Evolutionary conservation across 2,888 invertebrate species (phyloP).

Genomic region (Microdon myrmicae): DNA sequence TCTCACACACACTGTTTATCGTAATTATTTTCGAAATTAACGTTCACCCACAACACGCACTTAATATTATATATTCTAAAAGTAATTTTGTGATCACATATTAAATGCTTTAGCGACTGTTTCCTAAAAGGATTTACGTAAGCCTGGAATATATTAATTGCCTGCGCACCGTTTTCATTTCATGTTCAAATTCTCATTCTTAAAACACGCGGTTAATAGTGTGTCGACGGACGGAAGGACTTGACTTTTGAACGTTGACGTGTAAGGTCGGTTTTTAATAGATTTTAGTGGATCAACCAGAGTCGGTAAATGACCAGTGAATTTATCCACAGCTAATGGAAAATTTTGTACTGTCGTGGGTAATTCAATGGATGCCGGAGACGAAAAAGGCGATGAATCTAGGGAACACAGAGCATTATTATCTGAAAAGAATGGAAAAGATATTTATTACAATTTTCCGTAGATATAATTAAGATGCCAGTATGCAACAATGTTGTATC

Average conservation of each 20-base stretch:
- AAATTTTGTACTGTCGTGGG: conserved; percentile 43
- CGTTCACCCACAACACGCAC: too few relatives aligned
- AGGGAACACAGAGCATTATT: conserved; percentile 59
- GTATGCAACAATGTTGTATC: too few relatives aligned
- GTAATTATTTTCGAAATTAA: too few relatives aligned
- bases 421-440: conserved; percentile 53
- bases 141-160: conserved; percentile 5
- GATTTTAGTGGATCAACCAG: conserved; percentile 27
- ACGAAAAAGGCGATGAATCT: conserved; percentile 64
- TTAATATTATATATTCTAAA: conserved; percentile 41
- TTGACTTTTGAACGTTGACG: conserved; percentile 56
- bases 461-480: too few relatives aligned
- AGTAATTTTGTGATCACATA: conserved; percentile 48
- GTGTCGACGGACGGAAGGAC: conserved; percentile 65
- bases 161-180: conserved; percentile 14
- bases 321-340: conserved; percentile 2
- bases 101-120: too few relatives aligned
- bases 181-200: conserved; percentile 39
- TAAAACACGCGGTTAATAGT: conserved; percentile 54
- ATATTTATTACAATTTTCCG: background rate
- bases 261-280: conserved; percentile 54
- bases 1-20: too few relatives aligned
- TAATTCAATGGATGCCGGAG: conserved; percentile 63
- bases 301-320: background rate
- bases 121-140: too few relatives aligned